Percentiles rank a stretch among this genome's conserved stretches.
These are phyloP conservation scores for Tachystola acroxantha DNA, from an alignment of 2,888 invertebrate species.

Conservation along the genomic window DNA sequence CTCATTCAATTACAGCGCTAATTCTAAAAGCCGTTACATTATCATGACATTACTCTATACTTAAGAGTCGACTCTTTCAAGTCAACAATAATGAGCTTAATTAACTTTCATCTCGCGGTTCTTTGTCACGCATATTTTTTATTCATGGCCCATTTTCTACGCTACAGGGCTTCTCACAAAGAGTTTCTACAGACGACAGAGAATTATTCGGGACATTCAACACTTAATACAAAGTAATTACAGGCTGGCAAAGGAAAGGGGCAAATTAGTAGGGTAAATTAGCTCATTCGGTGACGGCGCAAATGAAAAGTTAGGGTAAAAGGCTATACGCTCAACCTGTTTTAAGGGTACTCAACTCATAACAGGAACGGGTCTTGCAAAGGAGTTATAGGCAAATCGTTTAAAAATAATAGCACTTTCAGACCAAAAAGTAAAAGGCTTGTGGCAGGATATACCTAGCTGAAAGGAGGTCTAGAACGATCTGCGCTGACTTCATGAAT, in stretches of 20 bases:
- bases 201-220: constrained; percentile 8
- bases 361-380: too few relatives aligned
- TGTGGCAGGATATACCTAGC: too few relatives aligned
- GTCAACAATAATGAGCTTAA: constrained; percentile 2
- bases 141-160: constrained; percentile 3
- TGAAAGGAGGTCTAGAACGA: too few relatives aligned
- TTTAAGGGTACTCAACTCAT: too few relatives aligned
- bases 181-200: background rate
- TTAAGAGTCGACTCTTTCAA: background rate
- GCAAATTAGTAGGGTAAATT: constrained; percentile 5
- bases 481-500: too few relatives aligned
- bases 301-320: background rate
- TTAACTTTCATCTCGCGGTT: constrained; percentile 2
- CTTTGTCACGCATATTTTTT: background rate
- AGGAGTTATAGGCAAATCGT: too few relatives aligned
- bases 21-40: too few relatives aligned
- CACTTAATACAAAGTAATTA: constrained; percentile 11
- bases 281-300: background rate
- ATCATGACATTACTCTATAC: background rate
- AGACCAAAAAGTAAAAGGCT: too few relatives aligned
- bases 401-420: too few relatives aligned
- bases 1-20: too few relatives aligned
- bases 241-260: background rate
- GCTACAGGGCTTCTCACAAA: background rate
- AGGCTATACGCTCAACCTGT: background rate